Conservation (phyloP, 2,888 invertebrate species). For the Eulithis testata region DNA sequence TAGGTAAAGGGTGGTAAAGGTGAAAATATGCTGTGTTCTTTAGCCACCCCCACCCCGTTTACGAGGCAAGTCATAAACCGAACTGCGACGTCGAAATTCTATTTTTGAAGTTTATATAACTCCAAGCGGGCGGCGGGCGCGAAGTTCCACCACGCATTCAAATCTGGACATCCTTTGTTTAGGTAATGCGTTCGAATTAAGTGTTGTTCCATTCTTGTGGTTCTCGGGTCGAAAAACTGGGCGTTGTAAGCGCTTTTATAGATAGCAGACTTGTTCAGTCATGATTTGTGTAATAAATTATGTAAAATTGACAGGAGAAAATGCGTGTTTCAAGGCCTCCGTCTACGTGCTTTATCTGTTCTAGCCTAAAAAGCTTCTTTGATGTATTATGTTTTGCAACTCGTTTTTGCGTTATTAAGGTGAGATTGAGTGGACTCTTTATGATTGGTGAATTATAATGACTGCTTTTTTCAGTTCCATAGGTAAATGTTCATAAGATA, state of each 20-base stretch:
- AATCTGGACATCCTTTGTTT: conserved; percentile 62
- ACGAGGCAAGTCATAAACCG: conserved; percentile 69
- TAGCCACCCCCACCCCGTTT: conserved; percentile 60
- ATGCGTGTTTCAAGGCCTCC: conserved; percentile 52
- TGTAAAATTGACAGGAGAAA: conserved; percentile 56
- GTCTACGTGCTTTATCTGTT: conserved; percentile 53
- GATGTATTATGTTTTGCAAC: conserved; percentile 37
- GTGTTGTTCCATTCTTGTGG: conserved; percentile 38
- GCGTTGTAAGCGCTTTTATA: conserved; percentile 44
- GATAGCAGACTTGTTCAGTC: conserved; percentile 54
- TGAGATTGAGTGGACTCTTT: conserved; percentile 20
- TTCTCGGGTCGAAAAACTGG: conserved; percentile 37
- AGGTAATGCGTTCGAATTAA: conserved; percentile 48
- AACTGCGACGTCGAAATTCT: conserved; percentile 68
- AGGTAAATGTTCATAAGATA: not conserved
- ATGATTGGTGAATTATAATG: conserved; percentile 8
- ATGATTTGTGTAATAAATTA: conserved; percentile 65
- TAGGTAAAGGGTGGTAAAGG: conserved; percentile 66
- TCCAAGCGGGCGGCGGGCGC: conserved; percentile 45
- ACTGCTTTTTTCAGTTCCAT: conserved; percentile 2
- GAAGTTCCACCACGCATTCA: conserved; percentile 57
- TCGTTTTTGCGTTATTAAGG: conserved; percentile 29
- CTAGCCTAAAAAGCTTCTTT: conserved; percentile 44
- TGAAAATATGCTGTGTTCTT: conserved; percentile 66
- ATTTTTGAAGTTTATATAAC: conserved; percentile 76